These are phyloP conservation scores for Eurystomus gularis DNA, from an alignment of 2,113 vertebrate species.

Conservation along the genomic window DNA sequence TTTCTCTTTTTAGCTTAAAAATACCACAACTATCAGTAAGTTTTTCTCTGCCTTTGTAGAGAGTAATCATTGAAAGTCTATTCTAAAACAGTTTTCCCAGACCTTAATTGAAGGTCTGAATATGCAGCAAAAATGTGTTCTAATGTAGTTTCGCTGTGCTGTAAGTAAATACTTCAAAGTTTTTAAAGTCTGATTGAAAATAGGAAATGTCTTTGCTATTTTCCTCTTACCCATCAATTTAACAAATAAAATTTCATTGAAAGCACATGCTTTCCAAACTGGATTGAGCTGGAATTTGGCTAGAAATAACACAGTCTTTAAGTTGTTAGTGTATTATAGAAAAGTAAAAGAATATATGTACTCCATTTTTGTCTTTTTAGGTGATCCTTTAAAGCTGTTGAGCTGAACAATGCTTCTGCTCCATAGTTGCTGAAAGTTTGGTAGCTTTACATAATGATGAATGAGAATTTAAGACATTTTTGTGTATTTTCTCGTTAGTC, in stretches of 20 bases:
- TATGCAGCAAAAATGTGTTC: neutral
- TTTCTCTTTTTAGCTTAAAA: neutral
- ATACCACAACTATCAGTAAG: neutral
- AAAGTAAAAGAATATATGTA: neutral
- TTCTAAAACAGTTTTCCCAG: neutral
- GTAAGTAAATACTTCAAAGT: neutral
- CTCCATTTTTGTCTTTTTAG: neutral
- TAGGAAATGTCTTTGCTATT: neutral
- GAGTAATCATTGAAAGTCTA: neutral
- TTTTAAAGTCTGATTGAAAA: neutral
- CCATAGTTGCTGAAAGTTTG: neutral
- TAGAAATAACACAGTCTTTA: neutral
- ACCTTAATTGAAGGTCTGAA: neutral
- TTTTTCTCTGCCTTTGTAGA: neutral
- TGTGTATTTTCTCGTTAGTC: neutral
- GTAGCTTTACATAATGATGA: neutral
- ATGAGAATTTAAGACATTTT: neutral
- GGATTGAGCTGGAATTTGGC: neutral
- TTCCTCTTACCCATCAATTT: neutral
- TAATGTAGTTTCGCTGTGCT: neutral
- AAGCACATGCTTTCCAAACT: neutral
- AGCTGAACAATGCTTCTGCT: neutral
- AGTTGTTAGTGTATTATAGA: neutral
- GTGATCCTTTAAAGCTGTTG: neutral
- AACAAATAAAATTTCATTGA: neutral